A percentile compares a stretch with the other conserved stretches of the same genome.
These are phyloP conservation scores for Anastrepha ludens DNA, from an alignment of 1,140 invertebrate genomes.

Conservation along the genomic window DNA sequence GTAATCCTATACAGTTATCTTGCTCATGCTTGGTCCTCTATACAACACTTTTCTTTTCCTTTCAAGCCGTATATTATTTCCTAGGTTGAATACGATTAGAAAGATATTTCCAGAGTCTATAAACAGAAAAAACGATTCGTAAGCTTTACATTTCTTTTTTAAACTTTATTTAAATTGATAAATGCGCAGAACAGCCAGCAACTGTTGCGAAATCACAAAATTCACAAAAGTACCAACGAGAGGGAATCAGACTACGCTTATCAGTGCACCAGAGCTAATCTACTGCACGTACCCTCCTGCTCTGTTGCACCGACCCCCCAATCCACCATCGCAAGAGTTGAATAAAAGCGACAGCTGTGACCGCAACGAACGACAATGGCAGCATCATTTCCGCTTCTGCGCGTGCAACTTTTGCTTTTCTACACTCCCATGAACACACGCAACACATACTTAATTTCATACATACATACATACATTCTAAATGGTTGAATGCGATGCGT, in stretches of 20 bases:
- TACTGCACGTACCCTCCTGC: not conserved
- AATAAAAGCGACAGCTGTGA: constrained; percentile 39
- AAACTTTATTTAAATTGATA: not conserved
- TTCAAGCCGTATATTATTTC: too few relatives aligned
- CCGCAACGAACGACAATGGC: not conserved
- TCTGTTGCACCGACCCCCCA: too few relatives aligned
- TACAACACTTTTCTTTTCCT: too few relatives aligned
- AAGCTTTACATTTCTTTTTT: too few relatives aligned
- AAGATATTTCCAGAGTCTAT: too few relatives aligned
- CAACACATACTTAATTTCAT: not conserved
- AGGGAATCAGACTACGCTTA: constrained; percentile 4
- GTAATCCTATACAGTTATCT: too few relatives aligned
- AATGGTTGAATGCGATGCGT: not conserved
- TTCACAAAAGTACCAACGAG: not conserved
- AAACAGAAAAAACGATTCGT: too few relatives aligned
- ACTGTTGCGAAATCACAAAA: not conserved
- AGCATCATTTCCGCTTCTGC: constrained; percentile 26
- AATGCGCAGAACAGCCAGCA: not conserved
- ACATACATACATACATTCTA: not conserved
- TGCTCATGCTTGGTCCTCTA: too few relatives aligned
- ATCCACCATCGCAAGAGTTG: not conserved
- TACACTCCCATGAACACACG: not conserved
- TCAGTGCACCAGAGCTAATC: not conserved
- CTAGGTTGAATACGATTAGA: too few relatives aligned
- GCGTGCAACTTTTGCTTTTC: constrained; percentile 45